phyloP scores from a whole-genome alignment of 2,797 vertebrate species.

The Glossophaga mutica region DNA sequence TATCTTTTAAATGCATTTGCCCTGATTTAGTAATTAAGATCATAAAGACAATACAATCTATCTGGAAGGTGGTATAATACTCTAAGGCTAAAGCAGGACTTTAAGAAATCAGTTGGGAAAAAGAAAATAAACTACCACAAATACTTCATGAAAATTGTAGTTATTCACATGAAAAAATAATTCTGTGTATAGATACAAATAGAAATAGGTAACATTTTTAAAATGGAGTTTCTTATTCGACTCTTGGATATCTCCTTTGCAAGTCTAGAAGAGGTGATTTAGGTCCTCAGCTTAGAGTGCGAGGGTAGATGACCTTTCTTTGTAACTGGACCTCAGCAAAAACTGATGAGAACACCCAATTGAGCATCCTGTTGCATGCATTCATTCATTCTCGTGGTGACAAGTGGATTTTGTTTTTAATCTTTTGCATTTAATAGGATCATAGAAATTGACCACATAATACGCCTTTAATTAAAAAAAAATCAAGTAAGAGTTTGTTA shows the following conservation, averaged over 20 bases:
- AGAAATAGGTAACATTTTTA: background rate
- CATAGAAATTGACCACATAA: background rate
- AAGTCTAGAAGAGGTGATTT: background rate
- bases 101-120: background rate
- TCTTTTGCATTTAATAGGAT: background rate
- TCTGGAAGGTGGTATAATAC: background rate
- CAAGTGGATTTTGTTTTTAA: background rate
- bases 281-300: background rate
- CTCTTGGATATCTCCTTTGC: background rate
- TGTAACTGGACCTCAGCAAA: background rate
- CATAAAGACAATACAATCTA: background rate
- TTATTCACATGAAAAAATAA: background rate
- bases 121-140: background rate
- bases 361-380: background rate
- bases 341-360: background rate
- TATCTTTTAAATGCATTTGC: background rate
- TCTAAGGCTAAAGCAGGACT: background rate
- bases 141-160: background rate
- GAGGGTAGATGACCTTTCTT: background rate
- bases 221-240: background rate
- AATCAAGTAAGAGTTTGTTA: background rate
- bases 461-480: background rate
- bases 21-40: background rate
- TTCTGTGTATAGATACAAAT: background rate
- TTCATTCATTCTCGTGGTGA: background rate